A percentile compares a stretch with the other conserved stretches of the same genome.
Conservation (phyloP, 1,140 invertebrate species). For the Idris sp. region DNA sequence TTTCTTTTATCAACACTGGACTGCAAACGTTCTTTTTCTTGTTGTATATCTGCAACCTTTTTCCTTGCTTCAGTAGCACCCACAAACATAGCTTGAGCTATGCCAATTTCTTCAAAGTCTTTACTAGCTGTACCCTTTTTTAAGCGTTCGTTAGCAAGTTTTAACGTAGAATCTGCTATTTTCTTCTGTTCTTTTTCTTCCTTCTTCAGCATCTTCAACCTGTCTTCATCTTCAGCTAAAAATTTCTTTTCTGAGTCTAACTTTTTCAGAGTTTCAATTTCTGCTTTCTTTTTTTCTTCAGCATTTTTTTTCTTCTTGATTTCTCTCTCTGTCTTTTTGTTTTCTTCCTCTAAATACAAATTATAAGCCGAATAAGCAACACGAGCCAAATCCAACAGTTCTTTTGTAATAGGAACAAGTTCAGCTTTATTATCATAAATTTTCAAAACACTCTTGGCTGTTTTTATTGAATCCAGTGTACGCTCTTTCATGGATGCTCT, state of each 20-base stretch:
- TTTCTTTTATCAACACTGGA: constrained; percentile 20
- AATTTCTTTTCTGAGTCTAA: constrained; percentile 17
- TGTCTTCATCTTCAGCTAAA: constrained; percentile 24
- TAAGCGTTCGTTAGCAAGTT: constrained; percentile 10
- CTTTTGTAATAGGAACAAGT: constrained; percentile 5
- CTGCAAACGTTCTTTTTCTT: constrained; percentile 24
- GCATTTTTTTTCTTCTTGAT: constrained; percentile 8
- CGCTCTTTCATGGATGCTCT: constrained; percentile 6
- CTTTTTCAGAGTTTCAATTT: constrained; percentile 16
- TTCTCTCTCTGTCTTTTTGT: constrained; percentile 11
- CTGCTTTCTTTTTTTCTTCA: constrained; percentile 15
- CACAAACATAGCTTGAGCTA: constrained; percentile 15
- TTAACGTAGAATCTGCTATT: constrained; percentile 9
- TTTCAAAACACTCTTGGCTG: constrained; percentile 4
- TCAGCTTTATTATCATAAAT: constrained; percentile 3
- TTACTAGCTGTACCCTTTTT: constrained; percentile 15
- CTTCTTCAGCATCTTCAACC: constrained; percentile 9
- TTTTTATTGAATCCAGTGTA: constrained; percentile 9
- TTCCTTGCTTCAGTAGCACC: constrained; percentile 11
- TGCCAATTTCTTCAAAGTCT: constrained; percentile 17
- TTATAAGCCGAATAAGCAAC: background rate
- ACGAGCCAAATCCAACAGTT: background rate
- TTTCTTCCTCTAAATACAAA: constrained; percentile 6
- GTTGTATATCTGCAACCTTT: background rate
- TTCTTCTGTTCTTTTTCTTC: constrained; percentile 20